Evolutionary conservation across 2,113 vertebrate genomes (phyloP), one percentile per base, ranked within the genome.

Genomic region (Periophthalmus modestus): DNA sequence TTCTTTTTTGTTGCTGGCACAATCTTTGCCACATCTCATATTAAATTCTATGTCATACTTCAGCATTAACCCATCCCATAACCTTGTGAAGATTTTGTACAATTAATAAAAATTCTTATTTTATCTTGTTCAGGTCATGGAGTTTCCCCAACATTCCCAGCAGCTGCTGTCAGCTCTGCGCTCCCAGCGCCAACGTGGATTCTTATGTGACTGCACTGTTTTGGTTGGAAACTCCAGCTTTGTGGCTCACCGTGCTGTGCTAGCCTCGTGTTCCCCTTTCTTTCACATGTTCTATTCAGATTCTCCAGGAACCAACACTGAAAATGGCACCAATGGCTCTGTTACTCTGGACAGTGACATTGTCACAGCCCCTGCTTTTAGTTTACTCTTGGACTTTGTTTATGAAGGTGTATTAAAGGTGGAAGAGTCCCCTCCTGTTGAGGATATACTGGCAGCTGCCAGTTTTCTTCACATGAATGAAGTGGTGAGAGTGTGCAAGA

Each of bases 381-480:
- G 93, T 18, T 89, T 98, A 72, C 95, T 98, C 11, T 90, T 98
- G 72, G 96, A 97, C 77, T 98, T 98, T 83, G 95, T 98, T 92
- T 98, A 98, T 66, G 95, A 96, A 72, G 97, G 97, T 14, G 90
- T 95, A 21, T 90, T 98, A 79, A 92, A 89, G n/a, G 88, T 96
- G 80, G 91, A 91, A 0, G 89, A 94, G 47, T 91, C 94, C 23
- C 94, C 94, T 0, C 97, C 97, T 0, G 89, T 96, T 12, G 97
- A 98, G 81, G 97, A 98, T 16, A 90, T 98, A n/a, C 86, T 98
- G 69, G 97, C 97, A 0, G 97, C 97, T 0, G 97, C 97, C 52
- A 98, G 96, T 67, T 98, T 97, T 88, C 90, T 98, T 79, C 97
- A 98, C 87, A 98, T 98, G 97, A 97, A 98, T 19, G 97, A 97